phyloP scores from a whole-genome alignment of 2,888 invertebrate genomes.

The Cinara cedri region DNA sequence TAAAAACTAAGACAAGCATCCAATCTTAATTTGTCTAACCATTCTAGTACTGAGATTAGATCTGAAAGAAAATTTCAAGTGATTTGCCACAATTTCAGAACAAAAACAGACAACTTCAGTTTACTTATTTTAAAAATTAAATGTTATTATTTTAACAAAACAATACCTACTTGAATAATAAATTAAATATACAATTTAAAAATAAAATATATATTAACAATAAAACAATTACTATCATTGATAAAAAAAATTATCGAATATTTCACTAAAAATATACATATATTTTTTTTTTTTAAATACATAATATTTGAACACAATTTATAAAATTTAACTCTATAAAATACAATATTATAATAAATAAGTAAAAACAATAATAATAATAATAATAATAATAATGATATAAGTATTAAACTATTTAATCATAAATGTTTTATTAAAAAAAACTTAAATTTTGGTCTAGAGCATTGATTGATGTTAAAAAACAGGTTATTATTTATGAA shows the following conservation, averaged over 20 bases:
- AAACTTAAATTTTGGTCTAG: neutral
- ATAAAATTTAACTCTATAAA: neutral
- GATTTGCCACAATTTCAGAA: too few species aligned
- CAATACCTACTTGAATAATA: too few species aligned
- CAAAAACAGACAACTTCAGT: too few species aligned
- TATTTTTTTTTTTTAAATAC: constrained; percentile 13
- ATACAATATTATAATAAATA: constrained; percentile 4
- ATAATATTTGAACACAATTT: constrained; percentile 44
- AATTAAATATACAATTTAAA: neutral
- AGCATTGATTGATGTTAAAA: neutral
- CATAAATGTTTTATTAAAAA: neutral
- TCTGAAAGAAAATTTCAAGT: too few species aligned
- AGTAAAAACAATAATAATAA: constrained; percentile 13
- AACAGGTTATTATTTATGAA: constrained; percentile 1
- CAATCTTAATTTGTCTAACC: too few species aligned
- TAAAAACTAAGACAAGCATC: too few species aligned
- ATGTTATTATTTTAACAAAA: too few species aligned
- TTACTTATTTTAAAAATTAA: too few species aligned
- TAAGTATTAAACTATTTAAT: constrained; percentile 6
- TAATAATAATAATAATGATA: neutral
- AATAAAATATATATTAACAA: constrained; percentile 23
- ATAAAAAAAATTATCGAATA: neutral
- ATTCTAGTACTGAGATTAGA: too few species aligned
- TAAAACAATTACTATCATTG: neutral
- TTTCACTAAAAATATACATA: neutral